Evolutionary conservation across 2,797 vertebrate species (phyloP), one percentile per base, ranked within the genome.

Genomic region (Galagoides demidoff): DNA sequence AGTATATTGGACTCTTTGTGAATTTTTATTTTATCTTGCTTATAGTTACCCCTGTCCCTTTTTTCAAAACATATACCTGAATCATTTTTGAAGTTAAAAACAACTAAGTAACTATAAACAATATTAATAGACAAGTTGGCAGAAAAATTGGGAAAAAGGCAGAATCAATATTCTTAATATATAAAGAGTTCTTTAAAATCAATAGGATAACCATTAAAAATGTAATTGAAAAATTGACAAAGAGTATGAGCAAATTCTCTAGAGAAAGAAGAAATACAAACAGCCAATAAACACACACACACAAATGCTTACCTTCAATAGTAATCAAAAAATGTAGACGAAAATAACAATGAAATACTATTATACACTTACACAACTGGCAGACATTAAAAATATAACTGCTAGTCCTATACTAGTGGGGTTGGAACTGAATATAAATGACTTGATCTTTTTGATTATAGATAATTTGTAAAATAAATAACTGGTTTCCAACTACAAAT

Each of bases 181-280:
- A 96, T 90, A 97, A 97, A 97, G n/a, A 97, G 64, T 79, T 92
- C 43, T 93, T 92, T 96, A 59, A 96, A 95, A 92, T 96, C 95
- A 96, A 96, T 96, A 96, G 79, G 82, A 96, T 95, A 90, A 83
- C 85, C 74, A 95, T 93, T 89, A 96, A 93, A 90, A 97, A 85
- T 84, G 78, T 95, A 95, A 97, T 68, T 95, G 92, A 94, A 96
- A 97, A 95, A 92, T 95, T 5, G 16, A 96, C 89, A 81, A 66
- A 83, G 71, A 77, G 31, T 61, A 94, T 78, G 92, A 89, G 92
- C 78, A 84, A 96, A 83, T 34, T 29, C 59, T 89, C 82, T 43
- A 85, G 78, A 92, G 52, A 61, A 66, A 83, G 52, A 94, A 87
- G 49, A 97, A 78, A 89, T 87, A 90, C 27, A 96, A 96, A 94